Evolutionary conservation across 2,797 vertebrate genomes (phyloP).

Genomic region (Phylloscopus collybita): DNA sequence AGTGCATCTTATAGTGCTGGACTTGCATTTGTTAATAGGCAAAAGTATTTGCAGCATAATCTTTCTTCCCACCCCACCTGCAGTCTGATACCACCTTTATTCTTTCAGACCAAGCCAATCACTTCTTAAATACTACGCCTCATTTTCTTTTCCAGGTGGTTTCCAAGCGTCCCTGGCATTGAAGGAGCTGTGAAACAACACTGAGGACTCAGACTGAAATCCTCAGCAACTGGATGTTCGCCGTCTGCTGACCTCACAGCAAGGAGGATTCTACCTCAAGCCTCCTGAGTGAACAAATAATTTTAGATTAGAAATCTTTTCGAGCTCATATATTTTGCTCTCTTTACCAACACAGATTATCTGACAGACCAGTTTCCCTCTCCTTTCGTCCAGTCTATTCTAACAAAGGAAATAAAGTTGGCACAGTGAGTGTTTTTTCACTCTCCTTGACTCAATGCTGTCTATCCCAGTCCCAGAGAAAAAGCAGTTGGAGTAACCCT

Average conservation of each 20-base stretch:
- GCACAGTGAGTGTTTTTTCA: background rate
- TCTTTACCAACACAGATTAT: background rate
- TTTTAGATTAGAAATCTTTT: background rate
- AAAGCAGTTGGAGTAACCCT: slow-evolving; percentile 27
- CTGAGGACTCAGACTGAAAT: background rate
- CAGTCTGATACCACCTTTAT: background rate
- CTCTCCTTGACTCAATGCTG: background rate
- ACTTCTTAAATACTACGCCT: background rate
- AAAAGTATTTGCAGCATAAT: background rate
- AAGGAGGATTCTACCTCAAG: background rate
- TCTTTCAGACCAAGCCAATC: background rate
- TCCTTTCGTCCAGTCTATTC: background rate
- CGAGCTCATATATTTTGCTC: rapidly evolving
- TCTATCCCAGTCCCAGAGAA: background rate
- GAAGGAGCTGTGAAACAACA: background rate
- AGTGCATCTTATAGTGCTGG: background rate
- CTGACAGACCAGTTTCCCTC: background rate
- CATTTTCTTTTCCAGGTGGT: background rate
- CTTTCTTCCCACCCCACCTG: background rate
- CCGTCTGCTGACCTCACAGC: background rate
- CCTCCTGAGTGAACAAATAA: background rate
- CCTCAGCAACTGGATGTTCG: background rate
- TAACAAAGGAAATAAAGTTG: slow-evolving; percentile 45
- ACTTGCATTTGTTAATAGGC: background rate
- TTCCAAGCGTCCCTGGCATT: background rate